Base-by-base conservation (phyloP, 2,888 invertebrate species). In the Ecdyonurus torrentis region DNA sequence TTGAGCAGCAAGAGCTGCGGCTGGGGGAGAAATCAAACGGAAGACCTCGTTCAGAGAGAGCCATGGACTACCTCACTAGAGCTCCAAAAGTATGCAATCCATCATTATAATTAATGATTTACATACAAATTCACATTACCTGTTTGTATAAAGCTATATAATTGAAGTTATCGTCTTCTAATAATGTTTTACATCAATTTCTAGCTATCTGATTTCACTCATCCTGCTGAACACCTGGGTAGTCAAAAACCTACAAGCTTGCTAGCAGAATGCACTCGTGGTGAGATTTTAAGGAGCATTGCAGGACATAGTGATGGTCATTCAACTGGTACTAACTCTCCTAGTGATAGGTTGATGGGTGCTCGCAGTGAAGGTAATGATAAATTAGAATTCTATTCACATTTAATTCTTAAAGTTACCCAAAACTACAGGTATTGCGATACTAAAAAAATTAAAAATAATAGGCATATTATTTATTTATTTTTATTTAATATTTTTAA, bases 261-360 rank as follows among this genome's bases (percentile, higher is more conserved):
- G 5, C 76, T 76, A 7, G 72, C 76, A 20, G 77, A 76, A 25
- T 71, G 73, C 22, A 71, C 74, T 7, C n/a, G n/a, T 5, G 22
- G 55, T 5, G 37, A 37, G 7, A 5, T 37, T 5, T 15, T 37
- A 37, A 5, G 37, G 15, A 15, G 37, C 10, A 22, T 52, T 7
- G 23, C 52, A 18, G 50, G 20, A 50, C 60, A 18, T 2, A 70
- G 67, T 65, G 79, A 80, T 66, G 77, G 76, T 15, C 79, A 77
- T 70, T 78, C 78, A 0, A 78, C 78, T 0, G 81, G 81, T 53
- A 72, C 71, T 61, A 79, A 77, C 70, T 78, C 78, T 1, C 74
- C 79, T 10, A 78, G 78, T 68, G 80, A 79, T 62, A 69, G 74
- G 65, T 70, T 73, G 7, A 71, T 70, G 64, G 71, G 71, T 15